phyloP scores from a whole-genome alignment of 2,888 invertebrate genomes.

The Himalopsyche japonica region DNA sequence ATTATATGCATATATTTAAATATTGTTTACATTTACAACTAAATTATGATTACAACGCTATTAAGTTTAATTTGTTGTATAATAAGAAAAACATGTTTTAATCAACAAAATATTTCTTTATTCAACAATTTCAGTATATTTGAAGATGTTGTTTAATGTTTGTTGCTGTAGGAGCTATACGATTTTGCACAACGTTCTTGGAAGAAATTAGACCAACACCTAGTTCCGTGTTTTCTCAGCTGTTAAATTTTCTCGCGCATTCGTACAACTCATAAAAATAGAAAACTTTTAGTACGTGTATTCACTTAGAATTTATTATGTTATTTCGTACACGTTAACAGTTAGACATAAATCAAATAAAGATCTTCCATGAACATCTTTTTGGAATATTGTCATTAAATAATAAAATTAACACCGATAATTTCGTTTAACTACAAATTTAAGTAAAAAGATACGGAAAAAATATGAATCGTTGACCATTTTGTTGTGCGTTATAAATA shows the following conservation, averaged over 20 bases:
- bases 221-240: slow-evolving; percentile 20
- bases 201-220: not conserved
- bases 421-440: no score
- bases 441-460: no score
- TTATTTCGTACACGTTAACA: slow-evolving; percentile 6
- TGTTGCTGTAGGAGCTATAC: not conserved
- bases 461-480: no score
- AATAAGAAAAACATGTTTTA: not conserved
- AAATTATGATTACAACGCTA: no score
- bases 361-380: no score
- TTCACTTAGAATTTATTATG: slow-evolving; percentile 16
- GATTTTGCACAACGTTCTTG: not conserved
- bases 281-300: not conserved
- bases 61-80: no score
- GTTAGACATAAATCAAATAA: no score
- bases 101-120: not conserved
- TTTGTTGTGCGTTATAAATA: no score
- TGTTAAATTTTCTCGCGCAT: slow-evolving; percentile 14
- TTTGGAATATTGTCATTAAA: no score
- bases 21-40: no score
- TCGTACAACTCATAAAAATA: slow-evolving; percentile 11
- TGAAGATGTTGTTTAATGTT: not conserved
- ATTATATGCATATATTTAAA: no score
- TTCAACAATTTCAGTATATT: not conserved
- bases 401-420: no score